Evolutionary conservation across 2,113 vertebrate genomes (phyloP).

Genomic region (Empidonax traillii): DNA sequence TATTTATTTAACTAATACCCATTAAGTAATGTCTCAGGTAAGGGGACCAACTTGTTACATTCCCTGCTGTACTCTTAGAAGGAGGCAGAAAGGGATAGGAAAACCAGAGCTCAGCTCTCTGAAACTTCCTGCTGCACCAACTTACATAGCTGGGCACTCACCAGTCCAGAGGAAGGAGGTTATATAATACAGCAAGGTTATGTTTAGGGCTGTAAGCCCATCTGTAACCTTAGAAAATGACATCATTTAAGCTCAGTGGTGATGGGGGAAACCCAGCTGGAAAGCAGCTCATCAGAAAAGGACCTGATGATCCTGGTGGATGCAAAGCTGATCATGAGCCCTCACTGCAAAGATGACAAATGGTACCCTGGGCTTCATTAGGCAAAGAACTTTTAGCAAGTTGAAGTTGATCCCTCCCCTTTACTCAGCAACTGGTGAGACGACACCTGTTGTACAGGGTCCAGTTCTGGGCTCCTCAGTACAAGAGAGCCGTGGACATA

Average conservation of each 20-base stretch:
- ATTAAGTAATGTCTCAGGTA: background rate
- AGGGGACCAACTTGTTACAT: background rate
- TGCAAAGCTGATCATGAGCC: background rate
- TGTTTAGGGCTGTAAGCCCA: background rate
- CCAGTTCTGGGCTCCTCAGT: background rate
- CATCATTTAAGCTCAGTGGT: background rate
- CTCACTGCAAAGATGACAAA: accelerated
- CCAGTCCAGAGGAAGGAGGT: background rate
- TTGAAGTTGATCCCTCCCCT: background rate
- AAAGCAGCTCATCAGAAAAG: background rate
- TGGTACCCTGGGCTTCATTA: background rate
- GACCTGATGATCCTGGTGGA: background rate
- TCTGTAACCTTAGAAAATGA: background rate
- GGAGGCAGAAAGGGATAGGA: background rate
- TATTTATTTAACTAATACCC: background rate
- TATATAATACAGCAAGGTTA: background rate
- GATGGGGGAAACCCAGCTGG: background rate
- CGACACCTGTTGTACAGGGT: background rate
- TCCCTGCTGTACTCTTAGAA: background rate
- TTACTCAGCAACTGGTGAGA: background rate
- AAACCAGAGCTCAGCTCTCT: background rate
- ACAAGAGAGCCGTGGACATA: background rate
- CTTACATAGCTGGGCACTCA: background rate
- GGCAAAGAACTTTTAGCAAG: background rate
- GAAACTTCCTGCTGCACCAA: background rate